phyloP scores from a whole-genome alignment of 2,113 vertebrate genomes.

The Falco punctatus region DNA sequence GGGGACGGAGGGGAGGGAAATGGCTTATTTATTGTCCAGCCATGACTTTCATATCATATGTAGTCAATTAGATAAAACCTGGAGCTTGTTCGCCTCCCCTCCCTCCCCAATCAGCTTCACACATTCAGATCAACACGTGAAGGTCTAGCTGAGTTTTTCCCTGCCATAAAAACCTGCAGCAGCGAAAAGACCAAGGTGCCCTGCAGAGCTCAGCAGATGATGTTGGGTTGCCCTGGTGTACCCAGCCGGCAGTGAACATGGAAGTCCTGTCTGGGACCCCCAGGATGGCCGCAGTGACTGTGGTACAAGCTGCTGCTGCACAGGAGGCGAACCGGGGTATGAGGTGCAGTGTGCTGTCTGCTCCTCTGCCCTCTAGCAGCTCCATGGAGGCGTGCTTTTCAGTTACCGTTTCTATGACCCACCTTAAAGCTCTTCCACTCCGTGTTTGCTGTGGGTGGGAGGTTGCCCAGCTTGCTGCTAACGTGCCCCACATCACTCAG shows the following conservation, averaged over 20 bases:
- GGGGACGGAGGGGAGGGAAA: neutral
- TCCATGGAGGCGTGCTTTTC: neutral
- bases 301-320: neutral
- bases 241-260: neutral
- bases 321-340: too few relatives aligned
- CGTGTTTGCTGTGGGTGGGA: neutral
- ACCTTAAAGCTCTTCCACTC: neutral
- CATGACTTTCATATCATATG: neutral
- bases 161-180: neutral
- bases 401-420: neutral
- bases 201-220: fast-evolving
- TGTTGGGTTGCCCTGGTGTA: neutral
- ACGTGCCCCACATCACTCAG: fast-evolving
- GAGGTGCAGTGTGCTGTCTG: fast-evolving
- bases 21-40: conserved; percentile 22
- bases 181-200: neutral
- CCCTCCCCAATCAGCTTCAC: neutral
- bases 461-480: neutral
- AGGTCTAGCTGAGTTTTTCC: neutral
- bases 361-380: neutral
- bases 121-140: neutral
- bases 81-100: neutral
- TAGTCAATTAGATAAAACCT: neutral
- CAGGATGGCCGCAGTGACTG: neutral
- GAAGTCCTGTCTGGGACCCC: neutral